Evolutionary conservation across 2,113 vertebrate species (phyloP).

Genomic region (Eptesicus fuscus): DNA sequence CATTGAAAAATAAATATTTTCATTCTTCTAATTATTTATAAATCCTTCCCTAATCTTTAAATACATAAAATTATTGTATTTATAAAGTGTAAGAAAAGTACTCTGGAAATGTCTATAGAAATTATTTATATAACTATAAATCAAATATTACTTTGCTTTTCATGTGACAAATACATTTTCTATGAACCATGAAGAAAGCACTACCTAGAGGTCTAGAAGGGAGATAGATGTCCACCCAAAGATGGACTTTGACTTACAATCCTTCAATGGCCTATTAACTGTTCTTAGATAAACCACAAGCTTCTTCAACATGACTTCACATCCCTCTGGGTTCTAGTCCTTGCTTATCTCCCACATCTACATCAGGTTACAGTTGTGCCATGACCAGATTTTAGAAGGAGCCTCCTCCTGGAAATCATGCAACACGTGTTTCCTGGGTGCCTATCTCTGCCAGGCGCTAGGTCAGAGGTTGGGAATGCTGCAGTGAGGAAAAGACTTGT

Average conservation of each 20-base stretch:
- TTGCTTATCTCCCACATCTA: not conserved
- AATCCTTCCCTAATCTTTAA: not conserved
- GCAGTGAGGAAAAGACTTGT: not conserved
- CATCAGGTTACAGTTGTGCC: not conserved
- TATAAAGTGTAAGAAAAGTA: not conserved
- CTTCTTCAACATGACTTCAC: not conserved
- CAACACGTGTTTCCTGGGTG: not conserved
- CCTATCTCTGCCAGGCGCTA: not conserved
- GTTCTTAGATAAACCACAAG: not conserved
- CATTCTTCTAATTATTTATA: conserved; percentile 5
- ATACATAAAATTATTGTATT: not conserved
- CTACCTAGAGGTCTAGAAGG: not conserved
- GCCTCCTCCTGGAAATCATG: not conserved
- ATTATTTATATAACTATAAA: not conserved
- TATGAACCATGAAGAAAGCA: not conserved
- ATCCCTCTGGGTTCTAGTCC: not conserved
- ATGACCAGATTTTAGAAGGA: not conserved
- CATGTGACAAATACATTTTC: not conserved
- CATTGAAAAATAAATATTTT: conserved; percentile 1
- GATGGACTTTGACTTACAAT: not conserved
- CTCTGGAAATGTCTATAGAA: not conserved
- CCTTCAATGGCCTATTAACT: not conserved
- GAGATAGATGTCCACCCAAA: not conserved
- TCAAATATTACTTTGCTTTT: not conserved
- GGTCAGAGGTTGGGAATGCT: not conserved